phyloP scores from a whole-genome alignment of 2,113 vertebrate genomes.

The Raja brachyura region DNA sequence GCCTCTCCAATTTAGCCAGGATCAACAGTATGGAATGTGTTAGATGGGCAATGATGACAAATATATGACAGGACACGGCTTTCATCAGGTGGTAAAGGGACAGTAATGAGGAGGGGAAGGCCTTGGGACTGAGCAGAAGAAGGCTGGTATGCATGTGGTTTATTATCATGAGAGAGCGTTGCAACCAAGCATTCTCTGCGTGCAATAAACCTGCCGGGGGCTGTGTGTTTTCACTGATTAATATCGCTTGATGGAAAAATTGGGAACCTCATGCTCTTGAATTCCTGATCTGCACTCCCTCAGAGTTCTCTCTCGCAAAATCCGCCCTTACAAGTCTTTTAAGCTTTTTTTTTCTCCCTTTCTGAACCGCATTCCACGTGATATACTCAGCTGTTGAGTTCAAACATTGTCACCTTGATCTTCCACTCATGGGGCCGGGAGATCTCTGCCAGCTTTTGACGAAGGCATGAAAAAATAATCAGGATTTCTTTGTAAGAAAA shows the following conservation, averaged over 20 bases:
- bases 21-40: neutral
- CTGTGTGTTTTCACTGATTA: no score
- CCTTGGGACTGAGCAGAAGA: neutral
- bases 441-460: neutral
- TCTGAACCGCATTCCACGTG: neutral
- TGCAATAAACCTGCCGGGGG: no score
- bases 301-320: neutral
- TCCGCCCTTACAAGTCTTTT: neutral
- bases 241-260: neutral
- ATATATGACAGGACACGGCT: no score
- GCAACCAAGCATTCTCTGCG: neutral
- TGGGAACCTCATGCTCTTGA: neutral
- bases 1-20: no score
- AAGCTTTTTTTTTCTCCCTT: neutral
- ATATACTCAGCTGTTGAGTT: constrained; percentile 7
- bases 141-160: neutral
- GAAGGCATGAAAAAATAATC: neutral
- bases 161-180: neutral
- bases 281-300: neutral
- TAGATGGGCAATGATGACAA: no score
- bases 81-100: no score
- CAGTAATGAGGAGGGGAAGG: no score
- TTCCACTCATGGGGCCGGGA: neutral
- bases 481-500: constrained; percentile 2
- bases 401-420: constrained; percentile 3